phyloP scores from a whole-genome alignment of 2,888 invertebrate genomes.

The Dolichopus griseipennis region DNA sequence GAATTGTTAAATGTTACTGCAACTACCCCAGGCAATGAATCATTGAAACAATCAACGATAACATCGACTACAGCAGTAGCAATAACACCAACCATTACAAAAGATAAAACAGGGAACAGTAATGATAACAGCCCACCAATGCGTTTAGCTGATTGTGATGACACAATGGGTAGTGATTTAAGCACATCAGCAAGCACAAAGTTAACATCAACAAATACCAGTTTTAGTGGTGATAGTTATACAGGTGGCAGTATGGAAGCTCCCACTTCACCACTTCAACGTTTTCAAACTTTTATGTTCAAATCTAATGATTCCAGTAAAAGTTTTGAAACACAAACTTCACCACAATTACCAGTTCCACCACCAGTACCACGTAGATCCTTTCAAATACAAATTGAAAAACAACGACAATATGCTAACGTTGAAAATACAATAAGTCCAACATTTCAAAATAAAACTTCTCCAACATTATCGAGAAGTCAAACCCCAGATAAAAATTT shows the following conservation, averaged over 20 bases:
- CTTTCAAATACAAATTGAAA: background rate
- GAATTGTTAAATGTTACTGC: background rate
- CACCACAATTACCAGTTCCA: slow-evolving; percentile 29
- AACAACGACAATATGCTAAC: slow-evolving; percentile 31
- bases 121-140: background rate
- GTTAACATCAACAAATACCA: slow-evolving; percentile 2
- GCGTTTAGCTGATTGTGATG: slow-evolving; percentile 7
- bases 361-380: slow-evolving; percentile 32
- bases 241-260: slow-evolving; percentile 20
- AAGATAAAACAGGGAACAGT: background rate
- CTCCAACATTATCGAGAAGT: background rate
- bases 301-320: slow-evolving; percentile 16
- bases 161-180: slow-evolving; percentile 15
- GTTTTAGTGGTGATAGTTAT: slow-evolving; percentile 1
- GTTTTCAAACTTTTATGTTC: slow-evolving; percentile 39
- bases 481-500: slow-evolving; percentile 22
- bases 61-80: background rate
- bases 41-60: background rate
- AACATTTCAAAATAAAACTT: background rate
- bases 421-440: slow-evolving; percentile 7
- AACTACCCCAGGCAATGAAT: background rate
- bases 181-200: slow-evolving; percentile 13
- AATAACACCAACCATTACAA: background rate
- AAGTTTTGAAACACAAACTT: slow-evolving; percentile 25
- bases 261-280: slow-evolving; percentile 32